Base-by-base conservation (phyloP, 2,113 vertebrate genomes). In the Zeus faber region DNA sequence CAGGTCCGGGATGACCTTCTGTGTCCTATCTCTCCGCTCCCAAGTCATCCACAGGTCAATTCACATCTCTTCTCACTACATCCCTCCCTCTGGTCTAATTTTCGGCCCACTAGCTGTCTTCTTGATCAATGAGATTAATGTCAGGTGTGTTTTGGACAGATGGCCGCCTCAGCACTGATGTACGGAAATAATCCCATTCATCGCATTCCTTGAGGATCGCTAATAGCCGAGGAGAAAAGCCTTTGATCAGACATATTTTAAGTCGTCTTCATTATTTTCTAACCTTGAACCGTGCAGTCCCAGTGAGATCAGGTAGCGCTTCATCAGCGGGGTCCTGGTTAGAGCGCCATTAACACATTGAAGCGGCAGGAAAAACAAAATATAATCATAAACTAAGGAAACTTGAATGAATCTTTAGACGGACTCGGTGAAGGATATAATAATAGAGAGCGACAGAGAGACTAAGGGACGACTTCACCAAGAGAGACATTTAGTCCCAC, bases 91-190 rank as follows among this genome's bases (percentile, higher is more conserved):
- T 6, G 46, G 49, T 79, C 39, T 67, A 49, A 65, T 60, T 78
- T 70, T 21, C 51, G 26, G 16, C 44, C 39, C 39, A 47, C 24
- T 61, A 44, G 29, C 11, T 10, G 11, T 31, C 29, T 31, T 10
- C 50, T 62, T 78, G 67, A 79, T 78, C 67, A 76, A 66, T 65
- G 67, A 71, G 69, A 73, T 67, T 62, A 55, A 62, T 21, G 44
- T 60, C 60, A 60, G 63, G 31, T 21, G 50, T 44, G 20, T 54
- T 80, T 76, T 43, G 33, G 62, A 22, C 47, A 63, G 67, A 60
- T 45, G 22, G 54, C 44, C 22, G 47, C 50, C 52, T 63, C 60
- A 33, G 58, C 52, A 33, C 49, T 0, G 65, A 58, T 17, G 23
- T 27, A 24, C 25, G 33, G 47, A 35, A 58, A 50, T 51, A 55